Conservation (phyloP, 2,888 invertebrate genomes). For the Hedychridium roseum region DNA sequence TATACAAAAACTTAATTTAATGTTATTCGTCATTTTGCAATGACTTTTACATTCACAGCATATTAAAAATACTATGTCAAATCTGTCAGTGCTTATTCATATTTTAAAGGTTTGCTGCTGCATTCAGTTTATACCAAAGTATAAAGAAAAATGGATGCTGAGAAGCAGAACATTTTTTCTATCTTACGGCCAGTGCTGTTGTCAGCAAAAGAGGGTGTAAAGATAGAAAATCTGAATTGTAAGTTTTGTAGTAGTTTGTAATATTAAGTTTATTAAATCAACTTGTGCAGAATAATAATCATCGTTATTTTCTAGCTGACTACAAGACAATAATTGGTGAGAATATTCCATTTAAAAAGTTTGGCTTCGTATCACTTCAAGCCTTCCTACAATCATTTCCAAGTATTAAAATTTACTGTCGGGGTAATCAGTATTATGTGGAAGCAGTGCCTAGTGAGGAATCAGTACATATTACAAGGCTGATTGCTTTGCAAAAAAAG, state of each 20-base stretch:
- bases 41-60: too few species aligned
- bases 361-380: conserved; percentile 70
- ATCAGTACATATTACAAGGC: conserved; percentile 68
- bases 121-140: too few species aligned
- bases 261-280: conserved; percentile 4
- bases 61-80: too few species aligned
- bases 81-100: too few species aligned
- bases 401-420: conserved; percentile 67
- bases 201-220: conserved; percentile 41
- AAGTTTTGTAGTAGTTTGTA: conserved; percentile 52
- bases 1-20: too few species aligned
- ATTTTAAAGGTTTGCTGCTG: too few species aligned
- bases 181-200: conserved; percentile 31
- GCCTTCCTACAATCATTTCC: conserved; percentile 70
- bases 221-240: conserved; percentile 66
- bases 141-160: too few species aligned
- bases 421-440: conserved; percentile 67
- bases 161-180: too few species aligned
- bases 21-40: too few species aligned
- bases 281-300: too few species aligned
- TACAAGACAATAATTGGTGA: conserved; percentile 72
- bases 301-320: conserved; percentile 67
- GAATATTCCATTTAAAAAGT: conserved; percentile 69
- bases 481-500: conserved; percentile 60
- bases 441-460: conserved; percentile 69